Base-by-base conservation (phyloP, 2,797 vertebrate species). In the Catamblyrhynchus diadema region DNA sequence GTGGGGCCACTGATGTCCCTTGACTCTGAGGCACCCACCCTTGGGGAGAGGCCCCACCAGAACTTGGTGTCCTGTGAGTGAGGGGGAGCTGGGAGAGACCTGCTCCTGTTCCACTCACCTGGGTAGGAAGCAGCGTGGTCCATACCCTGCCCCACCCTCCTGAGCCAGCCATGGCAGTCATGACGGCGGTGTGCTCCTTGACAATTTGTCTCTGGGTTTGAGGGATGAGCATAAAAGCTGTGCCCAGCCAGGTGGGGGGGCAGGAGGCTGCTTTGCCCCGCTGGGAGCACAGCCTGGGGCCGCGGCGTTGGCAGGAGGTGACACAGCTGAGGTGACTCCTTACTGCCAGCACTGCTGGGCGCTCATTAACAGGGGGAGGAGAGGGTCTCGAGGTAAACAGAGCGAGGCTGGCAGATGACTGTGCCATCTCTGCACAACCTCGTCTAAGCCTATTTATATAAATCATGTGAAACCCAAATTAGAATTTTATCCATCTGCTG, bases 381-480 rank as follows among this genome's bases (percentile, higher is more conserved):
- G 84, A 82, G 78, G 94, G 86, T 83, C 94, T 71, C 47, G 12
- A 81, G 91, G 93, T 92, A 95, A 95, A 91, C 71, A 64, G 83
- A 93, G 48, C 28, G 13, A 78, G 82, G 86, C 86, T 93, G 92
- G 94, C 84, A 95, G 93, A 93, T 97, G 94, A 95, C 91, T 89
- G 88, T 3, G 5, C 88, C 89, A 83, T 92, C 92, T 65, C 90
- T 64, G 80, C 3, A 1, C 94, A 96, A n/a, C 75, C 75, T 96
- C 8, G 18, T 81, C 94, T 86, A 56, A 96, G 80, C 65, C 94
- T 97, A 96, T 94, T 96, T 96, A 92, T 96, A 94, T 89, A 93
- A 86, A 94, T 93, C 95, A 96, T 94, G 93, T 96, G 95, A 96
- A 97, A 94, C 94, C 89, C 79, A 81, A 93, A 95, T 96, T 96